Evolutionary conservation across 1,140 invertebrate species (phyloP).

Genomic region (Carposina sasakii): DNA sequence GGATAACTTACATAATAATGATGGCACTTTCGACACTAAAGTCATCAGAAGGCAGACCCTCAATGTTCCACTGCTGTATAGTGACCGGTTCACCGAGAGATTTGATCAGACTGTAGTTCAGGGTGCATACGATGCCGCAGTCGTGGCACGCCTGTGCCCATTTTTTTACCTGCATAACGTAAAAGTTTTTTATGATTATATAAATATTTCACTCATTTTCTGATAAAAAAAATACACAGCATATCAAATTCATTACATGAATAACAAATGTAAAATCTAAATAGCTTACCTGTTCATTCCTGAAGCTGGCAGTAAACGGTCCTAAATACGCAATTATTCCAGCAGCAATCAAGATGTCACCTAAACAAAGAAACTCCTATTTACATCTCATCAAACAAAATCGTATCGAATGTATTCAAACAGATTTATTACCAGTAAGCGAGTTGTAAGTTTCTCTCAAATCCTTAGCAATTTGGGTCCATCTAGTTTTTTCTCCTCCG

Average conservation of each 20-base stretch:
- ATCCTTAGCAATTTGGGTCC: conserved; percentile 84
- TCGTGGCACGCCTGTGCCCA: conserved; percentile 82
- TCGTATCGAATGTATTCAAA: neutral
- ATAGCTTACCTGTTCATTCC: conserved; percentile 72
- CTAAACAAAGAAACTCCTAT: conserved; percentile 44
- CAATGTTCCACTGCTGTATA: conserved; percentile 93
- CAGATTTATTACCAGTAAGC: conserved; percentile 59
- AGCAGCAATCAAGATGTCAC: conserved; percentile 91
- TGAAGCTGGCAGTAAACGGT: conserved; percentile 88
- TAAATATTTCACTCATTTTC: too few relatives aligned
- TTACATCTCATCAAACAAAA: conserved; percentile 4
- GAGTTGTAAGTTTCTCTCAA: conserved; percentile 81
- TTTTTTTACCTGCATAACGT: conserved; percentile 74
- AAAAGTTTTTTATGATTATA: too few relatives aligned
- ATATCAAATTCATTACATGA: neutral
- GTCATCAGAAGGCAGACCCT: conserved; percentile 88
- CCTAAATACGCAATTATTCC: conserved; percentile 94
- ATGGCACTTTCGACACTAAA: conserved; percentile 96
- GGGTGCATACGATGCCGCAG: conserved; percentile 82
- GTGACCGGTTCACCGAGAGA: conserved; percentile 89
- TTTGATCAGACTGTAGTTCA: conserved; percentile 81
- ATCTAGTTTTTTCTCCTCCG: conserved; percentile 86
- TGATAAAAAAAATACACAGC: too few relatives aligned
- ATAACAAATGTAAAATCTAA: neutral
- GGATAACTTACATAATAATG: conserved; percentile 80